Percentiles rank a stretch among this genome's conserved stretches.
Evolutionary conservation across 1,140 invertebrate genomes (phyloP).

Genomic region (Drosophila neocordata): DNA sequence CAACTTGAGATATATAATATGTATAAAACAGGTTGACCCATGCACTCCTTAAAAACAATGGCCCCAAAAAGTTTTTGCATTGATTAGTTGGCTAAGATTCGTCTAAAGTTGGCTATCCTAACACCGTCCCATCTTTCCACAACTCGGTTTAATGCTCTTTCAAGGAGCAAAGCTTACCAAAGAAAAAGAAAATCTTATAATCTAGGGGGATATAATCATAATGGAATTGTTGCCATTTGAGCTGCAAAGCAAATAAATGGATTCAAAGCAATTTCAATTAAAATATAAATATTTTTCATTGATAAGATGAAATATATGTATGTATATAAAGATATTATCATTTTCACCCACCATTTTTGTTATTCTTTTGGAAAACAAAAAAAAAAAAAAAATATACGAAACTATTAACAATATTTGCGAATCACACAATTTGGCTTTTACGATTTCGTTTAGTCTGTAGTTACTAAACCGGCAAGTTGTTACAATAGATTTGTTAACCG

Average conservation of each 20-base stretch:
- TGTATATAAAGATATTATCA: too few relatives aligned
- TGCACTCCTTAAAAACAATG: not conserved
- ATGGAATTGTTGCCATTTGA: not conserved
- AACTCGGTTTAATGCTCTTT: too few relatives aligned
- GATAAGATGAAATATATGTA: not conserved
- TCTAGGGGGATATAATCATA: constrained; percentile 4
- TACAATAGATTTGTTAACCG: constrained; percentile 36
- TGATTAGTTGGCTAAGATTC: not conserved
- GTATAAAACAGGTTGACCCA: not conserved
- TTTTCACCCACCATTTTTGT: not conserved
- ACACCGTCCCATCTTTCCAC: not conserved
- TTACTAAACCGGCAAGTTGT: not conserved
- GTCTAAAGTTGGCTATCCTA: too few relatives aligned
- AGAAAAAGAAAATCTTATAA: constrained; percentile 18
- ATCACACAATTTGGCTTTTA: not conserved
- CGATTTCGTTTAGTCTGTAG: not conserved
- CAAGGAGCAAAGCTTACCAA: constrained; percentile 13
- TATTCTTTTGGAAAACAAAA: not conserved
- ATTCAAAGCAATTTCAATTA: not conserved
- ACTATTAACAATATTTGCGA: not conserved
- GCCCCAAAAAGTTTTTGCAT: not conserved
- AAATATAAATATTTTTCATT: not conserved
- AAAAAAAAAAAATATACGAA: too few relatives aligned
- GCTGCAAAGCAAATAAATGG: not conserved
- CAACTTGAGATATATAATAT: constrained; percentile 10